Conservation (phyloP, 2,113 vertebrate species). For the Charadrius vociferus region DNA sequence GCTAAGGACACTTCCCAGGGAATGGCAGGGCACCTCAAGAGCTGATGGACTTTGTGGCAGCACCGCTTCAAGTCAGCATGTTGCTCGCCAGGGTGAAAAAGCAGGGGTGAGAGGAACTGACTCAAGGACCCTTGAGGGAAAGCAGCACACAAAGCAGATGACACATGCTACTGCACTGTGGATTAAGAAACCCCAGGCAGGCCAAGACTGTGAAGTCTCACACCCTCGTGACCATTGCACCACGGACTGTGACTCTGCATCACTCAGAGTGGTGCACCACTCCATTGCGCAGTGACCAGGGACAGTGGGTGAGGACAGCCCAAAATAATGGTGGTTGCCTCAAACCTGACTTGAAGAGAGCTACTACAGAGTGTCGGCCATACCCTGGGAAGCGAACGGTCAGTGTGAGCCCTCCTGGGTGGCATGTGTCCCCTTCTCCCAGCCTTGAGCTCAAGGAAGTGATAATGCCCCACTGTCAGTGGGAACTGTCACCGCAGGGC, state of each 20-base stretch:
- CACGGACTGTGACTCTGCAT: neutral
- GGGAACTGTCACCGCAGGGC: fast-evolving
- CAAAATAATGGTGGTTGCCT: neutral
- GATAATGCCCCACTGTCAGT: fast-evolving
- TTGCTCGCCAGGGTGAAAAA: neutral
- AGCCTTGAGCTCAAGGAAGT: neutral
- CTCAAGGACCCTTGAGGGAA: neutral
- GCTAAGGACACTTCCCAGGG: neutral
- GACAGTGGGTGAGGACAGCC: fast-evolving
- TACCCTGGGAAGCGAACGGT: neutral
- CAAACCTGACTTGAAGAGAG: neutral
- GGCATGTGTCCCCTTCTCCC: neutral
- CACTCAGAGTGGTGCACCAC: neutral
- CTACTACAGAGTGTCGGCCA: neutral
- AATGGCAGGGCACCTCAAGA: neutral
- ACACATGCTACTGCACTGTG: fast-evolving
- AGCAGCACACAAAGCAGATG: neutral
- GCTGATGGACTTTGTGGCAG: neutral
- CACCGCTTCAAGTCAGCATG: neutral
- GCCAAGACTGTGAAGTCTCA: neutral
- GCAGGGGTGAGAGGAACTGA: neutral
- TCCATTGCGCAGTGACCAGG: fast-evolving
- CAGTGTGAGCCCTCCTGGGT: fast-evolving
- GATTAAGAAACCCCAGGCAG: neutral
- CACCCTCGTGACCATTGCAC: fast-evolving